phyloP scores from a whole-genome alignment of 2,888 invertebrate genomes.

The Nezara viridula region DNA sequence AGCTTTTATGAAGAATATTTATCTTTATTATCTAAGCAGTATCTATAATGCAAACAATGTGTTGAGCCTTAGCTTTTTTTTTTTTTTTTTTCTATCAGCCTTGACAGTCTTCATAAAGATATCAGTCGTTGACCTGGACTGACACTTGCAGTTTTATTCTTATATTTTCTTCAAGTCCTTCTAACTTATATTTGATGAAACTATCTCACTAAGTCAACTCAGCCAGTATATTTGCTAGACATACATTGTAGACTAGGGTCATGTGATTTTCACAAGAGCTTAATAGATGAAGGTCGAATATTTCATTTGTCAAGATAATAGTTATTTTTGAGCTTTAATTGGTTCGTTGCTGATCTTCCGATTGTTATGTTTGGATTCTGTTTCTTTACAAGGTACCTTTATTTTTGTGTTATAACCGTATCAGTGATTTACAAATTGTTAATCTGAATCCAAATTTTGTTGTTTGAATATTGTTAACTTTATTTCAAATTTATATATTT shows the following conservation, averaged over 20 bases:
- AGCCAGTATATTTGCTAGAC: neutral
- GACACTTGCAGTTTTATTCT: neutral
- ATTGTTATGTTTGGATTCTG: neutral
- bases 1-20: neutral
- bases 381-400: neutral
- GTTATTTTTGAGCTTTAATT: neutral
- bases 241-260: neutral
- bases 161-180: neutral
- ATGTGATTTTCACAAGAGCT: neutral
- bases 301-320: neutral
- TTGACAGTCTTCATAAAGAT: conserved; percentile 22
- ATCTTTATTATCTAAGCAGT: conserved; percentile 7
- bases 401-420: neutral
- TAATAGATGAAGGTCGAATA: conserved; percentile 7
- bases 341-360: neutral
- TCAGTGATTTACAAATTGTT: neutral
- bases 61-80: neutral
- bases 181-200: neutral
- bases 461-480: neutral
- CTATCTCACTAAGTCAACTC: neutral
- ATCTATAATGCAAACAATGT: neutral
- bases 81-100: neutral
- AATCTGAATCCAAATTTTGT: neutral
- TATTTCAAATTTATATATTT: neutral
- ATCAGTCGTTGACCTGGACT: neutral